Evolutionary conservation across 2,113 vertebrate species (phyloP).

Genomic region (Neogobius melanostomus): DNA sequence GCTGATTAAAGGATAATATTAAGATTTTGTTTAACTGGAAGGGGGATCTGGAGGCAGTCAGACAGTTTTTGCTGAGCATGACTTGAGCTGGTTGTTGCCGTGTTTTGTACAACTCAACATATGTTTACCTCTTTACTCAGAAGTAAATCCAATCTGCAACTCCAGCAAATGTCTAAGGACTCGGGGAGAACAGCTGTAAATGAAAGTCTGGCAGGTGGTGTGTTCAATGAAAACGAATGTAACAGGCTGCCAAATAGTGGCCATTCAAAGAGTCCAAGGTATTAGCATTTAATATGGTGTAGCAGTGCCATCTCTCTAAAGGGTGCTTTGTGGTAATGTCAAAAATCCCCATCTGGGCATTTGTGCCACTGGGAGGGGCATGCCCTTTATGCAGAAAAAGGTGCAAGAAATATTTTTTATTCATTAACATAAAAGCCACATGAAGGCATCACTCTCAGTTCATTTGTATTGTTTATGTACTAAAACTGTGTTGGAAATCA

Average conservation of each 20-base stretch:
- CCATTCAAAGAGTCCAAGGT: conserved; percentile 50
- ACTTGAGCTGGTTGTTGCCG: conserved; percentile 33
- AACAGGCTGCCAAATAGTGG: conserved; percentile 52
- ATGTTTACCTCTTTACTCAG: conserved; percentile 65
- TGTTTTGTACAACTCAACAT: conserved; percentile 61
- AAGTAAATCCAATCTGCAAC: conserved; percentile 64
- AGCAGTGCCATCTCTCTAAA: conserved; percentile 7
- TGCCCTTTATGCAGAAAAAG: not conserved
- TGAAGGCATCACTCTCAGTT: not conserved
- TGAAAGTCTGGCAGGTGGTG: conserved; percentile 64
- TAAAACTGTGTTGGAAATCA: not conserved
- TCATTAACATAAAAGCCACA: not conserved
- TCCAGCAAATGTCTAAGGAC: conserved; percentile 50
- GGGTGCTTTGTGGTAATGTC: not conserved
- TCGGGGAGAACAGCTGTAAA: conserved; percentile 60
- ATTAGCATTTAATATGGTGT: conserved; percentile 44
- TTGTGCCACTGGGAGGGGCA: not conserved
- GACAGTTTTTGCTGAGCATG: conserved; percentile 37
- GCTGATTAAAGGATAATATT: conserved; percentile 35
- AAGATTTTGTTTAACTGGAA: conserved; percentile 12
- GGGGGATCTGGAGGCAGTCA: conserved; percentile 9
- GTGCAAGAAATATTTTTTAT: not conserved
- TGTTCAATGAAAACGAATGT: conserved; percentile 57
- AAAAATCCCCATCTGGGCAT: not conserved
- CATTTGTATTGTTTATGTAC: not conserved